These are phyloP conservation scores for Lottia scabra DNA, from an alignment of 2,888 invertebrate genomes.

Conservation along the genomic window DNA sequence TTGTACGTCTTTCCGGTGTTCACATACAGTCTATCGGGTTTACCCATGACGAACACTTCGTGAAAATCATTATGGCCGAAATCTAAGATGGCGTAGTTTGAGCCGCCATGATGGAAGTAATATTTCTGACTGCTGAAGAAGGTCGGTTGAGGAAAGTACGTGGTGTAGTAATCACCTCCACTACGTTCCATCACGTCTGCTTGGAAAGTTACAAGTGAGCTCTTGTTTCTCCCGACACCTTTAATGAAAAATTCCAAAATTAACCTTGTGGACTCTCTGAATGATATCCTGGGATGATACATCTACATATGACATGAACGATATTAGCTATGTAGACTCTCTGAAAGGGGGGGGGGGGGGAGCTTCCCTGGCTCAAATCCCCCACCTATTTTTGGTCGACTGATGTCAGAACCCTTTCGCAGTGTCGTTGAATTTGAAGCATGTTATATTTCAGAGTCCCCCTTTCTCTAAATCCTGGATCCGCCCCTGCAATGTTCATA, in stretches of 20 bases:
- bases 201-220: conserved; percentile 50
- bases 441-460: too few relatives aligned
- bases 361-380: too few relatives aligned
- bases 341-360: too few relatives aligned
- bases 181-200: conserved; percentile 40
- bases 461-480: too few relatives aligned
- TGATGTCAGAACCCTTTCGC: too few relatives aligned
- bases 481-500: too few relatives aligned
- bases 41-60: conserved; percentile 44
- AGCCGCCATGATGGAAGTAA: conserved; percentile 49
- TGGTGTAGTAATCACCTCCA: conserved; percentile 58
- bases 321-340: too few relatives aligned
- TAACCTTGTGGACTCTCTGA: too few relatives aligned
- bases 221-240: conserved; percentile 63
- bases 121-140: conserved; percentile 52
- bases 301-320: too few relatives aligned
- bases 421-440: too few relatives aligned
- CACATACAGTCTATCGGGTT: conserved; percentile 34
- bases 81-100: conserved; percentile 52
- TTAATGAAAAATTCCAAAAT: not conserved
- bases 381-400: too few relatives aligned
- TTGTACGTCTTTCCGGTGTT: conserved; percentile 28
- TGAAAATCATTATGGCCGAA: conserved; percentile 45
- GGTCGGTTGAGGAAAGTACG: conserved; percentile 60
- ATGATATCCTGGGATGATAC: too few relatives aligned